Evolutionary conservation across 1,140 invertebrate species (phyloP).

Genomic region (Ooceraea biroi): DNA sequence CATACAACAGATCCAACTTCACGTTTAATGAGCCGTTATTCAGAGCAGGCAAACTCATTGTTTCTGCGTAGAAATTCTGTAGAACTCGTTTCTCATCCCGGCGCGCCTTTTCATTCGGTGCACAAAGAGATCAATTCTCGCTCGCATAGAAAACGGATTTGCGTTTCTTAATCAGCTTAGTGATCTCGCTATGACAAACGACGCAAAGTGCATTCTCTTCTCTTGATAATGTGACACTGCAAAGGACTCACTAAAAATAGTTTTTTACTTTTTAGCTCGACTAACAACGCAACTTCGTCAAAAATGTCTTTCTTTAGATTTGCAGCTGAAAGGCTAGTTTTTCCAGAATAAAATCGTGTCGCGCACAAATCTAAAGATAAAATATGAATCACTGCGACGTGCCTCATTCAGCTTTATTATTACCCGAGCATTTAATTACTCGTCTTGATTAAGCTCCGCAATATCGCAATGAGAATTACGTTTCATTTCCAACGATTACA

Average conservation of each 20-base stretch:
- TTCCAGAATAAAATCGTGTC: background rate
- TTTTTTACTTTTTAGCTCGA: constrained; percentile 34
- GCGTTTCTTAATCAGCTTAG: background rate
- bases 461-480: constrained; percentile 14
- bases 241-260: constrained; percentile 34
- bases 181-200: background rate
- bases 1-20: constrained; percentile 19
- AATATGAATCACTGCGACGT: constrained; percentile 51
- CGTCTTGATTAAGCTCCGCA: constrained; percentile 57
- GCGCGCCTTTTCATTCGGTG: background rate
- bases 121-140: constrained; percentile 1
- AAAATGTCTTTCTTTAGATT: constrained; percentile 26
- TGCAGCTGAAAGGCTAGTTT: background rate
- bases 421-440: constrained; percentile 22
- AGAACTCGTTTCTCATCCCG: constrained; percentile 6
- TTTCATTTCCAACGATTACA: constrained; percentile 21
- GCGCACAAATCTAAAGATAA: background rate
- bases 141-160: background rate
- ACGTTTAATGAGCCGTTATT: constrained; percentile 35
- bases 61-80: constrained; percentile 24
- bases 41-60: constrained; percentile 33
- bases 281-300: no score
- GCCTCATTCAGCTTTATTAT: background rate
- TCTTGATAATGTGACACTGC: background rate
- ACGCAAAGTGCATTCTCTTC: constrained; percentile 15